Conservation (phyloP, 2,113 vertebrate species). For the Neomonachus schauinslandi region DNA sequence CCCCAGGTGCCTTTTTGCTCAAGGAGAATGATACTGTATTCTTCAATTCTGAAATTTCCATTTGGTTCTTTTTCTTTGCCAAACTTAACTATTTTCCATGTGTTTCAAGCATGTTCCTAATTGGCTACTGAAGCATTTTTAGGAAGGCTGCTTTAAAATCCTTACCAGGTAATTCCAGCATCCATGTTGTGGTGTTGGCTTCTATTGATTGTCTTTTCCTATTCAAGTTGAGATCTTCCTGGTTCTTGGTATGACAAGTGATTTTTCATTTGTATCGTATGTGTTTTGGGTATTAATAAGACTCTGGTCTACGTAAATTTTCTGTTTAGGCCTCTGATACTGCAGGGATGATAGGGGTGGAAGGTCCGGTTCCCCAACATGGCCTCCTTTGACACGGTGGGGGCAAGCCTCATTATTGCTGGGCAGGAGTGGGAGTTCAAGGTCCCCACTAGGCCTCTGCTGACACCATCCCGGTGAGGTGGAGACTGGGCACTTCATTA, state of each 20-base stretch:
- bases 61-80: background rate
- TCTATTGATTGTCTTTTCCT: background rate
- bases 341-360: rapidly evolving
- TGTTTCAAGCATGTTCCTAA: background rate
- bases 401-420: background rate
- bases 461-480: background rate
- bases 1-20: background rate
- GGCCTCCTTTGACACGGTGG: background rate
- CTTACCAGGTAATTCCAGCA: background rate
- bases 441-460: background rate
- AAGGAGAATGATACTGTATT: background rate
- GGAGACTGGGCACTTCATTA: background rate
- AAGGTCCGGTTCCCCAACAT: background rate
- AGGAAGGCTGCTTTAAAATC: background rate
- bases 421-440: background rate
- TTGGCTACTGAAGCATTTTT: background rate
- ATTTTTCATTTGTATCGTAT: background rate
- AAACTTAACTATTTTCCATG: background rate
- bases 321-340: background rate
- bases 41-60: background rate
- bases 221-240: background rate
- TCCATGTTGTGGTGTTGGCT: background rate
- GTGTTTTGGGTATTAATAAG: background rate
- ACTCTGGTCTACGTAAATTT: background rate
- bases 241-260: background rate